Percentiles rank a stretch among this genome's conserved stretches.
phyloP scores from a whole-genome alignment of 92 coral and sea anemone species.

The Phymanthus crucifer region DNA sequence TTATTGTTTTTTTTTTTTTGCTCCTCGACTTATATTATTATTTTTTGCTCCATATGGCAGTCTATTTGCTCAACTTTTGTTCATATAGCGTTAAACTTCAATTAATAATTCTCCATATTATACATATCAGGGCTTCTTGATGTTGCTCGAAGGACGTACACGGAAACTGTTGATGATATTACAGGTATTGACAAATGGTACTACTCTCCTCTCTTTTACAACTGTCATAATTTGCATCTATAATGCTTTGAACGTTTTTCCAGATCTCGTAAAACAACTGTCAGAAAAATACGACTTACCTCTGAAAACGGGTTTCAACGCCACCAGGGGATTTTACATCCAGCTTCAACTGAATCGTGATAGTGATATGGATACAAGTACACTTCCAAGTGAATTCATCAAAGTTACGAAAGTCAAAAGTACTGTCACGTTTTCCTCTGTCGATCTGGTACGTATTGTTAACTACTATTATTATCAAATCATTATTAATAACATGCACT shows the following conservation, averaged over 20 bases:
- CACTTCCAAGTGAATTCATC: constrained; percentile 80
- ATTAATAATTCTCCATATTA: neutral
- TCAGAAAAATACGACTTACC: constrained; percentile 81
- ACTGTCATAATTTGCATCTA: neutral
- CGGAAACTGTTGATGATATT: constrained; percentile 97
- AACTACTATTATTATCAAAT: no score
- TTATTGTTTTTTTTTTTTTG: no score
- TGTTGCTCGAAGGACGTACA: constrained; percentile 95
- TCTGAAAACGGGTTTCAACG: constrained; percentile 83
- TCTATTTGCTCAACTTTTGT: no score
- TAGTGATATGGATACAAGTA: constrained; percentile 54
- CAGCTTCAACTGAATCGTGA: constrained; percentile 70
- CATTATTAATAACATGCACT: no score
- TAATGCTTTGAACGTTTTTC: neutral
- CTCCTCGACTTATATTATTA: no score
- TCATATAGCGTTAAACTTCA: no score
- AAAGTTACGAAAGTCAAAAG: constrained; percentile 78
- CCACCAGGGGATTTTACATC: constrained; percentile 88
- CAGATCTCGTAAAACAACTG: constrained; percentile 87
- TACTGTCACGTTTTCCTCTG: constrained; percentile 76
- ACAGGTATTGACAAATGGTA: constrained; percentile 53
- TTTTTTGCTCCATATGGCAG: no score
- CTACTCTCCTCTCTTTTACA: no score
- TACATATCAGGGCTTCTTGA: constrained; percentile 77
- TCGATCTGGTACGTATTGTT: constrained; percentile 81